These are phyloP conservation scores for Strix occidentalis DNA, from an alignment of 2,797 vertebrate species.

Conservation along the genomic window DNA sequence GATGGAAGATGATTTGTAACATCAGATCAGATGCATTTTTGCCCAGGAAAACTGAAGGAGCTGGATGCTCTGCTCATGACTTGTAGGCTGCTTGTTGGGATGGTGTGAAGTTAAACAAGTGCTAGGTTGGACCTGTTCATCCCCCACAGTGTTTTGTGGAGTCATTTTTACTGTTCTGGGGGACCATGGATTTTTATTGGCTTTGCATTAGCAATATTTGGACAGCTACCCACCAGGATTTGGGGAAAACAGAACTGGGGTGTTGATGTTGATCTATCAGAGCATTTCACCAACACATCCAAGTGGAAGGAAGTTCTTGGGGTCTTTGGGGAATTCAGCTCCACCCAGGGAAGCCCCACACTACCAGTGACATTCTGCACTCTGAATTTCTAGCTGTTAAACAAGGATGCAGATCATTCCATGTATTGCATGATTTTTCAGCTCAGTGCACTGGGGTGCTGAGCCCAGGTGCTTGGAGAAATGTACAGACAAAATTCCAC, in stretches of 20 bases:
- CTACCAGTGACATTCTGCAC: fast-evolving
- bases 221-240: background rate
- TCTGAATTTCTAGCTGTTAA: background rate
- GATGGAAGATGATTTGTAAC: fast-evolving
- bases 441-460: background rate
- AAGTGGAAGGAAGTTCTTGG: fast-evolving
- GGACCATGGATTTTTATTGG: fast-evolving
- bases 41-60: background rate
- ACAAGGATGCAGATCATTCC: background rate
- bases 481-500: background rate
- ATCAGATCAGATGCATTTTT: fast-evolving
- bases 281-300: background rate
- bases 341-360: background rate
- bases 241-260: background rate
- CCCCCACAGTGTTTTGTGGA: fast-evolving
- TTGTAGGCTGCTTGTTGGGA: background rate
- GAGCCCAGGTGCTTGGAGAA: background rate
- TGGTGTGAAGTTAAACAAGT: background rate
- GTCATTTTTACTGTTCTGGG: background rate
- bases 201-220: background rate
- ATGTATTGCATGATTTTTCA: background rate
- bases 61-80: background rate
- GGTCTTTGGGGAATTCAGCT: background rate
- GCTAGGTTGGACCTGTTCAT: background rate
- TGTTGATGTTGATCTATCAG: background rate